These are phyloP conservation scores for Psammodynastes pulverulentus DNA, from an alignment of 2,113 vertebrate genomes.

Conservation along the genomic window DNA sequence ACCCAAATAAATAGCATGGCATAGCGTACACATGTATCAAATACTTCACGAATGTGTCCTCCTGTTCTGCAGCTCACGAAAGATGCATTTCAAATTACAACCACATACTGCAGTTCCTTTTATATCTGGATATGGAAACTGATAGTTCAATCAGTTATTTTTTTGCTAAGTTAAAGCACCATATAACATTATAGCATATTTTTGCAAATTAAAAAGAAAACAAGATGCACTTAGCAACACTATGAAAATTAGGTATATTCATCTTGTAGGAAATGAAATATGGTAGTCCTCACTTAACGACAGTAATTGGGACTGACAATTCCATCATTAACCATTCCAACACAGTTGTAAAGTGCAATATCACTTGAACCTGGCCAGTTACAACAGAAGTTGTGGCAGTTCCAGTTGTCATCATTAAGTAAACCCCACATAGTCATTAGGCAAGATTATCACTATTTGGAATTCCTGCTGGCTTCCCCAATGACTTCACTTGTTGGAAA, in stretches of 20 bases:
- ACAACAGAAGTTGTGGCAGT: neutral
- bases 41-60: constrained; percentile 50
- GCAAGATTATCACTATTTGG: neutral
- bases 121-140: constrained; percentile 7
- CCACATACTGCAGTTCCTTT: neutral
- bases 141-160: constrained; percentile 19
- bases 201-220: neutral
- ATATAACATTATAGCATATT: neutral
- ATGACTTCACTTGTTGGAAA: neutral
- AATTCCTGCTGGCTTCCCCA: neutral
- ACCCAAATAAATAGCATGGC: neutral
- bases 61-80: constrained; percentile 19
- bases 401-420: neutral
- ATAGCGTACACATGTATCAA: constrained; percentile 14
- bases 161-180: neutral
- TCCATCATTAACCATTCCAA: neutral
- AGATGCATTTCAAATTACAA: constrained; percentile 37
- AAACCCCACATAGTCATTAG: neutral
- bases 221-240: neutral
- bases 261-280: constrained; percentile 11
- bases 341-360: neutral
- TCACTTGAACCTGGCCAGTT: neutral
- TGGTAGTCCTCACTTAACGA: neutral
- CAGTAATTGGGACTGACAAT: neutral
- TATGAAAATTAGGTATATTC: rapidly evolving